A percentile compares a stretch with the other conserved stretches of the same genome.
Conservation (phyloP, 2,888 invertebrate genomes). For the Platycheirus rosarum region DNA sequence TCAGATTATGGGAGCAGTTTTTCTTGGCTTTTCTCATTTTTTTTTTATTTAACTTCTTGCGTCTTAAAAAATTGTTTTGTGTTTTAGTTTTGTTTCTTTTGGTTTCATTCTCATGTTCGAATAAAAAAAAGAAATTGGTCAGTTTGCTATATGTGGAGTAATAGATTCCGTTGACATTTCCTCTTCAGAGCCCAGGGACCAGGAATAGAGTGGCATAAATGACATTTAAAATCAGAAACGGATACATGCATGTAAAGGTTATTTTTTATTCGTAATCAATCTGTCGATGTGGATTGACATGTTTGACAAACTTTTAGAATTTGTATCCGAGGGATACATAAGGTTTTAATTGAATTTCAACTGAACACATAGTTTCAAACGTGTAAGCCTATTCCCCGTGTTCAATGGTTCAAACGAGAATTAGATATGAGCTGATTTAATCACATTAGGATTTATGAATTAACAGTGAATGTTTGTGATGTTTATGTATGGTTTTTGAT, state of each 20-base stretch:
- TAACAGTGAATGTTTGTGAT: too few relatives aligned
- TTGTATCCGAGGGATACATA: slow-evolving; percentile 26
- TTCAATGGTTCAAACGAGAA: too few relatives aligned
- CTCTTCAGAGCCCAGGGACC: slow-evolving; percentile 20
- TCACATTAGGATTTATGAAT: not conserved
- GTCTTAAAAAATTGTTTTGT: slow-evolving; percentile 61
- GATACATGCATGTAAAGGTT: slow-evolving; percentile 12
- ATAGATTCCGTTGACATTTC: slow-evolving; percentile 58
- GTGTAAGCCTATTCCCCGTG: not conserved
- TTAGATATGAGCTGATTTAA: not conserved
- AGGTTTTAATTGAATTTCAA: slow-evolving; percentile 56
- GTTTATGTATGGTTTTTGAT: too few relatives aligned
- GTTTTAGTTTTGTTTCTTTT: slow-evolving; percentile 12
- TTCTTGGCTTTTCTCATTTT: slow-evolving; percentile 63
- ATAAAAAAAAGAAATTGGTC: too few relatives aligned
- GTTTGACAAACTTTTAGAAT: slow-evolving; percentile 48
- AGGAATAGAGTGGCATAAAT: slow-evolving; percentile 29
- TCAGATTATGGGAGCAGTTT: slow-evolving; percentile 78
- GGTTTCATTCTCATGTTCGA: slow-evolving; percentile 9
- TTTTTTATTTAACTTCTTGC: slow-evolving; percentile 3
- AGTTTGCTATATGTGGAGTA: too few relatives aligned
- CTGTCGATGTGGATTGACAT: slow-evolving; percentile 66
- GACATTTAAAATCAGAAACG: slow-evolving; percentile 51
- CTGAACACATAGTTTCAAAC: slow-evolving; percentile 27
- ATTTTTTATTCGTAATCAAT: slow-evolving; percentile 68